These are phyloP conservation scores for Mystacornis crossleyi DNA, from an alignment of 2,113 vertebrate genomes.

Conservation along the genomic window DNA sequence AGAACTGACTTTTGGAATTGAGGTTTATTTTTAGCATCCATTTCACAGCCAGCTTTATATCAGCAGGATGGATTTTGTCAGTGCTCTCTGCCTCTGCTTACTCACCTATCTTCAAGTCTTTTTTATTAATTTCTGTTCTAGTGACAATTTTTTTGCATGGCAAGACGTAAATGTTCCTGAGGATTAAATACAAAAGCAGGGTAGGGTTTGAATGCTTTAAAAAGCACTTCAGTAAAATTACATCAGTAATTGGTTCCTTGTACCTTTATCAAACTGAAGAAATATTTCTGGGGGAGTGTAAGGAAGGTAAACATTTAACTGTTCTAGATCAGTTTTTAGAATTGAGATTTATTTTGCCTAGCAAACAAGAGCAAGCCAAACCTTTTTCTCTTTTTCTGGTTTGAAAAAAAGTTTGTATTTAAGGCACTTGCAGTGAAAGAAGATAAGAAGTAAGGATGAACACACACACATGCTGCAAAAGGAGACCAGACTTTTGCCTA, in stretches of 20 bases:
- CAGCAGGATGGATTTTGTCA: not conserved
- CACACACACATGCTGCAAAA: not conserved
- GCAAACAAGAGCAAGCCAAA: not conserved
- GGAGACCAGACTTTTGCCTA: not conserved
- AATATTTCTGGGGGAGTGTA: not conserved
- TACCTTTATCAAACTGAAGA: not conserved
- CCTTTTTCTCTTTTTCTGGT: not conserved
- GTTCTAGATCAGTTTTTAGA: not conserved
- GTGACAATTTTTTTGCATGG: not conserved
- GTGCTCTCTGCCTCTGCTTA: not conserved
- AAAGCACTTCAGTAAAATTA: not conserved
- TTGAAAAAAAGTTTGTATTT: not conserved
- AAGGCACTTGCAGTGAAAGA: not conserved
- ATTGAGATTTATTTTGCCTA: not conserved
- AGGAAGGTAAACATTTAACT: not conserved
- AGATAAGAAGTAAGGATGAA: not conserved
- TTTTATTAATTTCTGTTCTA: not conserved
- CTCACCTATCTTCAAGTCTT: not conserved
- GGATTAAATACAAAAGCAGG: not conserved
- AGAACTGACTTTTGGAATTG: slow-evolving; percentile 57
- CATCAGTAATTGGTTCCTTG: not conserved
- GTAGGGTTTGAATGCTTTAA: not conserved
- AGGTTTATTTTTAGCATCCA: slow-evolving; percentile 39
- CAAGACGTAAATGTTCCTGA: not conserved
- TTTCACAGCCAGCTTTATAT: slow-evolving; percentile 35